These are phyloP conservation scores for Chaetura pelagica DNA, from an alignment of 2,113 vertebrate species.

Conservation along the genomic window DNA sequence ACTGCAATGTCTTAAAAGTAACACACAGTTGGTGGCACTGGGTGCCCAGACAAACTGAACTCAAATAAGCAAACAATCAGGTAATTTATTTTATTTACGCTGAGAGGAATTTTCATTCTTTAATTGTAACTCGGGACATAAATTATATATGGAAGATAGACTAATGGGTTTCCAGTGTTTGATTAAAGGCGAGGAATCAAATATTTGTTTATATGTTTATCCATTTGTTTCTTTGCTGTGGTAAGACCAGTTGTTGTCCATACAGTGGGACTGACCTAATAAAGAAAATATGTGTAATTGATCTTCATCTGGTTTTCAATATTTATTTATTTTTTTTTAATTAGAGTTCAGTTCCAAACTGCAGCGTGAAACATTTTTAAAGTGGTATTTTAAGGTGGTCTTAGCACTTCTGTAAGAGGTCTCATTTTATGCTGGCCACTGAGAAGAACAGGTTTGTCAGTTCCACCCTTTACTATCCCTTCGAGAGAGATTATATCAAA, in stretches of 20 bases:
- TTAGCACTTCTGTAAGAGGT: constrained; percentile 16
- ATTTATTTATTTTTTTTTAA: constrained; percentile 44
- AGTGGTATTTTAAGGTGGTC: constrained; percentile 25
- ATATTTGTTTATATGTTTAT: constrained; percentile 55
- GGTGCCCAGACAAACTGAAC: neutral
- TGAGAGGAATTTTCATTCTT: constrained; percentile 15
- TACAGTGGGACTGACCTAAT: constrained; percentile 24
- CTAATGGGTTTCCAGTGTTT: constrained; percentile 50
- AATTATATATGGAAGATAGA: neutral
- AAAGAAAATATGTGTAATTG: constrained; percentile 45
- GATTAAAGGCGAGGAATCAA: constrained; percentile 45
- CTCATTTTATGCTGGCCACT: neutral
- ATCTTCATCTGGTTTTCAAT: constrained; percentile 40
- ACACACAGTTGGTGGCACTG: neutral
- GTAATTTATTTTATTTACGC: constrained; percentile 41
- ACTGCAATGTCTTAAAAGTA: neutral
- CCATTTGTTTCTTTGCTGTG: constrained; percentile 40
- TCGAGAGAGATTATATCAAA: constrained; percentile 71
- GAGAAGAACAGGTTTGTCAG: neutral
- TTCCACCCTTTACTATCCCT: constrained; percentile 58
- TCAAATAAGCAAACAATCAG: neutral
- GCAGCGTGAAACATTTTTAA: constrained; percentile 25
- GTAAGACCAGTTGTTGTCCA: constrained; percentile 32
- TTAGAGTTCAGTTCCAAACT: constrained; percentile 30
- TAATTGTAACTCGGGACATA: constrained; percentile 33